Conservation (phyloP, 1,140 invertebrate genomes). For the Saccostrea glomerata region DNA sequence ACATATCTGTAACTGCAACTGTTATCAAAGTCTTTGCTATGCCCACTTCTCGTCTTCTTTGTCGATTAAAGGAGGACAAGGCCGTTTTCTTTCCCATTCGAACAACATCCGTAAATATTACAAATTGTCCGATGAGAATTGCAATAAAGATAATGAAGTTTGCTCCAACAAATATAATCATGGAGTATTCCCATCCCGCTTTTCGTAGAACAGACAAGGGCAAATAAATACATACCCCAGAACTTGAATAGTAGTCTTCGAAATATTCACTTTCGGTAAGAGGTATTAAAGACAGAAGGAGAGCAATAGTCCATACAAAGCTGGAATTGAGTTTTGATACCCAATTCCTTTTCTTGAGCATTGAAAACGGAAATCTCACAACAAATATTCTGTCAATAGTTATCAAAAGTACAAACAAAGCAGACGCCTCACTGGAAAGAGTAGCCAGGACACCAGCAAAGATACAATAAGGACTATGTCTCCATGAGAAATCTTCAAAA, state of each 20-base stretch:
- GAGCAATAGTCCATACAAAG: slow-evolving; percentile 13
- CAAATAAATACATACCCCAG: slow-evolving; percentile 64
- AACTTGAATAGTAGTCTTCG: slow-evolving; percentile 57
- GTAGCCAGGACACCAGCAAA: slow-evolving; percentile 85
- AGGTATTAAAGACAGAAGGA: slow-evolving; percentile 17
- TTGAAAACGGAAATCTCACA: slow-evolving; percentile 67
- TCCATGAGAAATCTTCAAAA: slow-evolving; percentile 80
- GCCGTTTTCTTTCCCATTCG: not conserved
- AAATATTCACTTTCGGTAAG: slow-evolving; percentile 49
- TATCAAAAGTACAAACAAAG: slow-evolving; percentile 74
- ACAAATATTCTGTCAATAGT: slow-evolving; percentile 68
- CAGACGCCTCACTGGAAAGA: slow-evolving; percentile 84
- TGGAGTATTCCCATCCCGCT: slow-evolving; percentile 62
- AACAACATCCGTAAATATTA: slow-evolving; percentile 54
- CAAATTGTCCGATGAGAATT: slow-evolving; percentile 58
- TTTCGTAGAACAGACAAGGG: slow-evolving; percentile 56
- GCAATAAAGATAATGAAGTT: slow-evolving; percentile 61
- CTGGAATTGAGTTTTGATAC: not conserved
- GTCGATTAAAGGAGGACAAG: not conserved
- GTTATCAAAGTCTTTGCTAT: slow-evolving; percentile 57
- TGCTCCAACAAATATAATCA: slow-evolving; percentile 58
- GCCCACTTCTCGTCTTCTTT: slow-evolving; percentile 32
- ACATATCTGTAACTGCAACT: slow-evolving; percentile 61
- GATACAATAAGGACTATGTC: slow-evolving; percentile 80
- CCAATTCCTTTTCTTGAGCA: slow-evolving; percentile 37